Evolutionary conservation across 1,140 invertebrate species (phyloP), one percentile per base, ranked within the genome.

Genomic region (Chelonus insularis): DNA sequence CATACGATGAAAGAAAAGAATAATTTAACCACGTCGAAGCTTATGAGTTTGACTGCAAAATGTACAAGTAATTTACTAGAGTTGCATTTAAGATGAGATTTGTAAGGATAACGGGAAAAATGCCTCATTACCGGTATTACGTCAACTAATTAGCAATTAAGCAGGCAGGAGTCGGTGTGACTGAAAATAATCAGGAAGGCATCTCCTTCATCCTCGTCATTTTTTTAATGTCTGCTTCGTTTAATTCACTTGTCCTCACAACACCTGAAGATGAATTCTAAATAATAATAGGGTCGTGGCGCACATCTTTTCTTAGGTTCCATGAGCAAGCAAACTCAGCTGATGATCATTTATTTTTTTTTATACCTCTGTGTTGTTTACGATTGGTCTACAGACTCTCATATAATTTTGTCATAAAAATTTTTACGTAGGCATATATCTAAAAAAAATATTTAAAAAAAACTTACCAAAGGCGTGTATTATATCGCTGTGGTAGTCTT

Each of bases 71-170:
- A 56, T 14, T 18, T 36, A 41, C 9, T 9, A 39, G 18, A 1
- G 14, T 7, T 59, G 16, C 21, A 21, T 21, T 23, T 39, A 5
- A 51, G 20, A 50, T 32, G 47, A 50, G 32, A 59, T 37, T 51
- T 23, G 20, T 9, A 51, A 54, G 39, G 58, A 45, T 60, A 63
- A 61, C 65, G 34, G 39, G 0, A 48, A 47, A 51, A 39, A 58
- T 47, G 58, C 56, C 66, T 69, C 63, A 63, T 67, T 71, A 69
- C 60, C 67, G 56, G 60, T 63, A 63, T 71, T 71, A 70, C 66
- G 68, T 73, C 65, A 70, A 69, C 69, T 70, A 73, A 73, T 73
- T 73, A 73, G 66, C 67, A 71, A 73, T 73, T 73, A 73, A 62
- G 62, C 62, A 25, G 60, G 37, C 52, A 37, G 20, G 16, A 25